Evolutionary conservation across 2,888 invertebrate genomes (phyloP).

Genomic region (Acanthacorydalis orientalis): DNA sequence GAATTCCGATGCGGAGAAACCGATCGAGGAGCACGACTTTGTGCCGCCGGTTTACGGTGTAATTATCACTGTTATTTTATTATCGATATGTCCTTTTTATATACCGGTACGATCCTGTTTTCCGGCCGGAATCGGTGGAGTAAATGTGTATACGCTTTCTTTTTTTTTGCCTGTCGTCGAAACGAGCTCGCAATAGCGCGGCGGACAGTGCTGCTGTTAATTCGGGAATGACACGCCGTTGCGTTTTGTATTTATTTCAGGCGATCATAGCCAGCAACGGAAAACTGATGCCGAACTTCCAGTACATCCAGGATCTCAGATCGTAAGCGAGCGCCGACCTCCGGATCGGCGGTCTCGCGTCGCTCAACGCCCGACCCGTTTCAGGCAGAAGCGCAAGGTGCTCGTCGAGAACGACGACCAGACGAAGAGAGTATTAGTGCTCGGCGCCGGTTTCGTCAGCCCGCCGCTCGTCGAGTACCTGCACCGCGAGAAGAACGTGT

Average conservation of each 20-base stretch:
- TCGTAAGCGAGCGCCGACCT: conserved; percentile 26
- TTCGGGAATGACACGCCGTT: too few relatives aligned
- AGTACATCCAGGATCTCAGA: conserved; percentile 87
- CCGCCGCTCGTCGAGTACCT: conserved; percentile 92
- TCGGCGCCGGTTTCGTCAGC: conserved; percentile 92
- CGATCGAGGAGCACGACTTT: conserved; percentile 63
- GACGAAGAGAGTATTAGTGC: conserved; percentile 62
- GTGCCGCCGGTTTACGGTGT: conserved; percentile 52
- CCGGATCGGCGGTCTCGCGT: not conserved
- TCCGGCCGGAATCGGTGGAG: too few relatives aligned
- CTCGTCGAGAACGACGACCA: conserved; percentile 28
- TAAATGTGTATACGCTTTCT: too few relatives aligned
- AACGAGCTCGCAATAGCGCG: too few relatives aligned
- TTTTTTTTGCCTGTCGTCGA: too few relatives aligned
- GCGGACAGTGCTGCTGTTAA: too few relatives aligned
- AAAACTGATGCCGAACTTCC: conserved; percentile 73
- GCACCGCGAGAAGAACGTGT: conserved; percentile 59
- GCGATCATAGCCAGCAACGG: conserved; percentile 97
- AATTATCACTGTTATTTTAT: conserved; percentile 22
- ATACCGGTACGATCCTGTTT: too few relatives aligned
- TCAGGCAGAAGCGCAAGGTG: conserved; percentile 1
- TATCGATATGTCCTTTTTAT: too few relatives aligned
- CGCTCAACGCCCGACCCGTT: not conserved
- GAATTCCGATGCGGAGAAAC: conserved; percentile 61
- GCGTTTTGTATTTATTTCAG: conserved; percentile 37